Base-by-base conservation (phyloP, 2,888 invertebrate genomes). In the Nomada hirtipes region DNA sequence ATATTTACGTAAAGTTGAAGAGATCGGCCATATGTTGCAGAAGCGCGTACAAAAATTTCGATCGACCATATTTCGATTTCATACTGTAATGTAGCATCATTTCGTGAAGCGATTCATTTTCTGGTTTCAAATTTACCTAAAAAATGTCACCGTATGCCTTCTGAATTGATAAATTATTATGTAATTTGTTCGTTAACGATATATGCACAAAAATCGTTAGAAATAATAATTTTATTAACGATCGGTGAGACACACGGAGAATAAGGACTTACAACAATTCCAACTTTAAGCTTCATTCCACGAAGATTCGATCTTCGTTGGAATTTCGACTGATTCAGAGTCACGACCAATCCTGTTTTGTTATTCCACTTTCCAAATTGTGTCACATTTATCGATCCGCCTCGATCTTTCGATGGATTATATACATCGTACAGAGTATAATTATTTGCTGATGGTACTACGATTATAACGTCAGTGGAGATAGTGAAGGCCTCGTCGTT, bases 1-100 rank as follows among this genome's bases (percentile, higher is more conserved):
- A 73, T 57, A 9, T 75, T 90, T 84, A 92, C 92, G 92, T 91
- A 57, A 91, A 92, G 76, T 92, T 92, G 53, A 80, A 91, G 3
- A 90, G 79, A 44, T 91, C 88, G 2, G 90, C 86, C 50, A 92
- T 44, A 36, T 90, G 86, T n/a, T 67, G 67, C 63, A 91, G 67
- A 15, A 91, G 71, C 1, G 79, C 61, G 52, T 89, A 91, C 2
- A 89, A 80, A 65, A 87, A 92, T 76, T 91, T 91, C 11, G 89
- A 80, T 44, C 89, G 86, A 15, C 85, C 80, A 53, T 91, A 91
- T 64, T 89, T 75, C 10, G 80, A 77, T 59, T 87, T 90, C 67
- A 85, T 79, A 4, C 29, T 78, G 18, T 85, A 80, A 44, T 91
- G 85, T 71, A 87, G 60, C 61, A 91, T 82, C 74, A 87, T 83